Conservation (phyloP, 2,797 vertebrate genomes). For the Acrossocheilus wenchowensis region DNA sequence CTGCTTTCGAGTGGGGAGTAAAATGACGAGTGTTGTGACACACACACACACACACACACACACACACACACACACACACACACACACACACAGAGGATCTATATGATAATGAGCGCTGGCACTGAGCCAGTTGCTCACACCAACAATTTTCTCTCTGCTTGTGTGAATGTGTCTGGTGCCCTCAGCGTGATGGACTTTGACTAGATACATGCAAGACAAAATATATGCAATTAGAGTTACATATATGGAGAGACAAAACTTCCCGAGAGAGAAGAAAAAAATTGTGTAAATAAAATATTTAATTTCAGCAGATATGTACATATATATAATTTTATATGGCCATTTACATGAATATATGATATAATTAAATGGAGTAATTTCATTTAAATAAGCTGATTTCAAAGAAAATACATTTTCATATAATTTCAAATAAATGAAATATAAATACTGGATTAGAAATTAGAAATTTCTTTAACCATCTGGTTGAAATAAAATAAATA, state of each 20-base stretch:
- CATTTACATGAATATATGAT: not conserved
- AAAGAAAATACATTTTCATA: not conserved
- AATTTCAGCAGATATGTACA: not conserved
- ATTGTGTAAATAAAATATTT: not conserved
- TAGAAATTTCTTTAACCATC: not conserved
- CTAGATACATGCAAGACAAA: conserved; percentile 52
- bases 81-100: conserved; percentile 47
- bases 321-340: not conserved
- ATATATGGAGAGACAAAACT: not conserved
- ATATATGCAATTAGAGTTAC: conserved; percentile 40
- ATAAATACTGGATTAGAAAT: not conserved
- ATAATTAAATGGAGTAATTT: not conserved
- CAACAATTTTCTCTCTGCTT: conserved; percentile 52
- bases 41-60: conserved; percentile 46
- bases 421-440: not conserved
- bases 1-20: conserved; percentile 20
- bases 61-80: conserved; percentile 50
- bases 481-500: not conserved
- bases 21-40: conserved; percentile 5
- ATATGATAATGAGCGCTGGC: conserved; percentile 80
- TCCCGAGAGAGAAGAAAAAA: not conserved
- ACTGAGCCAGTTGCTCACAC: conserved; percentile 72
- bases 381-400: not conserved
- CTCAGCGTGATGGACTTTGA: conserved; percentile 24
- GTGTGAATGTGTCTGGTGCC: conserved; percentile 50